A percentile compares a stretch with the other conserved stretches of the same genome.
Evolutionary conservation across 2,797 vertebrate species (phyloP).

Genomic region (Epinephelus awoara): DNA sequence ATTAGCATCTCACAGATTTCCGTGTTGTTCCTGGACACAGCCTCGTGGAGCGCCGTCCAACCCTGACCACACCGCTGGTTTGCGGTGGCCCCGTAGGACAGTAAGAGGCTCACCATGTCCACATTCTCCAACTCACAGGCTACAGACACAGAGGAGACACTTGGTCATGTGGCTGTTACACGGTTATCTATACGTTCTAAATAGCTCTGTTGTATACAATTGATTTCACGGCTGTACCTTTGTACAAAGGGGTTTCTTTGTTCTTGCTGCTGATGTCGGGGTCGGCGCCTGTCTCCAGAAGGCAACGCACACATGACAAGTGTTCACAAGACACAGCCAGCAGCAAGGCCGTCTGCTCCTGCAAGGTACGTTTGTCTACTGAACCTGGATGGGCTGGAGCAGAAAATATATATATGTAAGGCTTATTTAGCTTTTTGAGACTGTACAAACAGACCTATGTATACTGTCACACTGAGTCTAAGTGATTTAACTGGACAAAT

Average conservation of each 20-base stretch:
- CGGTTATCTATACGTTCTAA: not conserved
- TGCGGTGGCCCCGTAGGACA: conserved; percentile 89
- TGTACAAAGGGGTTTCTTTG: conserved; percentile 95
- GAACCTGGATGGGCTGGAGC: conserved; percentile 87
- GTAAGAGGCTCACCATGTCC: conserved; percentile 87
- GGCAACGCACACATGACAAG: conserved; percentile 88
- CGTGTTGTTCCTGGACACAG: conserved; percentile 89
- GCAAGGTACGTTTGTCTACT: conserved; percentile 95
- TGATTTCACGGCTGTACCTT: conserved; percentile 87
- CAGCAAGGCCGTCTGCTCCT: conserved; percentile 94
- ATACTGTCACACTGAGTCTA: not conserved
- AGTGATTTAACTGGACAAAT: not conserved
- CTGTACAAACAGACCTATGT: not conserved
- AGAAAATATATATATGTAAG: conserved; percentile 14
- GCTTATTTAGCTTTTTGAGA: conserved; percentile 10
- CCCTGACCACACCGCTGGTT: conserved; percentile 95
- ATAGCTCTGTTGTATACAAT: not conserved
- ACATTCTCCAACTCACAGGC: conserved; percentile 91
- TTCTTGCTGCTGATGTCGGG: conserved; percentile 95
- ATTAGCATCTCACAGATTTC: conserved; percentile 91
- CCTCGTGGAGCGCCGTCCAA: conserved; percentile 95
- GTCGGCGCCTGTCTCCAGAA: conserved; percentile 94
- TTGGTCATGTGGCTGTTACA: conserved; percentile 9
- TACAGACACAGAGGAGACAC: conserved; percentile 63
- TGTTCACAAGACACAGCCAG: conserved; percentile 90